Evolutionary conservation across 2,113 vertebrate genomes (phyloP).

Genomic region (Neogale vison): DNA sequence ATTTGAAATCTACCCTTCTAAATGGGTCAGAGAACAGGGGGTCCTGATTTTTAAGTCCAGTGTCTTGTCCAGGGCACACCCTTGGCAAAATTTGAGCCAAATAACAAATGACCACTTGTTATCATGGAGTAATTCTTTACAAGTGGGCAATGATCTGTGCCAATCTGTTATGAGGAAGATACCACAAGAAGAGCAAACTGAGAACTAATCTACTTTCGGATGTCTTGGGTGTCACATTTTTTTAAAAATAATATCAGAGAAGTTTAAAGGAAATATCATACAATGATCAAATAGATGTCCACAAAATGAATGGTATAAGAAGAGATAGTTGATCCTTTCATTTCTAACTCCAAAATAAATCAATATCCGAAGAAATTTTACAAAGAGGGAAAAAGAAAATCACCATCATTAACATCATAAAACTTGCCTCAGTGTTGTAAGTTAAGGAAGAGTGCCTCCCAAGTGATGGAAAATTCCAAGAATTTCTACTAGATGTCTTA

Average conservation of each 20-base stretch:
- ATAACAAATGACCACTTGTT: neutral
- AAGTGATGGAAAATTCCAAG: conserved; percentile 14
- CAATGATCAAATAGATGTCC: neutral
- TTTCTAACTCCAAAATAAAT: neutral
- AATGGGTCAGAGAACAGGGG: neutral
- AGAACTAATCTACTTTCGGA: neutral
- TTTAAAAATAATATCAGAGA: too few species aligned
- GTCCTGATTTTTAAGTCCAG: neutral
- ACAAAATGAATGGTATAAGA: neutral
- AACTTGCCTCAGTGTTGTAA: neutral
- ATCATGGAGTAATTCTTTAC: neutral
- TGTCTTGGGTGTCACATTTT: neutral
- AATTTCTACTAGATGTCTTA: conserved; percentile 53
- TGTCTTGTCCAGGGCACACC: neutral
- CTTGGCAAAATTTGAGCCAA: neutral
- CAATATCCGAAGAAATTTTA: neutral
- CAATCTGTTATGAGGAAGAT: neutral
- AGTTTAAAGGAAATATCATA: conserved; percentile 30
- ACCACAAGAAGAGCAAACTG: neutral
- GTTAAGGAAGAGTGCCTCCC: neutral
- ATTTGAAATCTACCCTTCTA: neutral
- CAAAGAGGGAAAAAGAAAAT: conserved; percentile 31
- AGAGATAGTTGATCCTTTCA: neutral
- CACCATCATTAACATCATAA: conserved; percentile 6
- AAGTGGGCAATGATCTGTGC: neutral